These are phyloP conservation scores for Hyperoodon ampullatus DNA, from an alignment of 2,113 vertebrate genomes.

Conservation along the genomic window DNA sequence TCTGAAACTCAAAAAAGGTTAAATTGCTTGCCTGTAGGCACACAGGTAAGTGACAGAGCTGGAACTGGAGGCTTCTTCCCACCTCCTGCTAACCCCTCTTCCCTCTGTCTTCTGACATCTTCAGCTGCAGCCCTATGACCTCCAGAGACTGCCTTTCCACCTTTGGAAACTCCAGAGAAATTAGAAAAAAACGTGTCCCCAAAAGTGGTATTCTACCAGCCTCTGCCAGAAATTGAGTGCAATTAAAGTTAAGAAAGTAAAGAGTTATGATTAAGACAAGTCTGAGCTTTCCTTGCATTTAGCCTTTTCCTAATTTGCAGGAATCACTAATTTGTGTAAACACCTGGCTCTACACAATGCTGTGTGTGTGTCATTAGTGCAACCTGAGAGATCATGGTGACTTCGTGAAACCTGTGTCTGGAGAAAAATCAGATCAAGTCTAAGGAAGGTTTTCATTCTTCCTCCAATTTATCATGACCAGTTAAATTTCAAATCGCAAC, in stretches of 20 bases:
- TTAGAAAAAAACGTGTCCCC: background rate
- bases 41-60: background rate
- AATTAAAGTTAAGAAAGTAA: background rate
- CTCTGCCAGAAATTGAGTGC: background rate
- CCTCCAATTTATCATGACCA: background rate
- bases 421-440: background rate
- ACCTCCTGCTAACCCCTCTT: background rate
- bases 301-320: background rate
- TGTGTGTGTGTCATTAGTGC: background rate
- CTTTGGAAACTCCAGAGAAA: background rate
- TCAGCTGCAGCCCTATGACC: background rate
- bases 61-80: background rate
- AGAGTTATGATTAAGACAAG: background rate
- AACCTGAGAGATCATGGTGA: background rate
- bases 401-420: background rate
- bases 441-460: background rate
- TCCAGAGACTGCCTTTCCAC: background rate
- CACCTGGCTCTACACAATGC: background rate
- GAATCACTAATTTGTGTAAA: background rate
- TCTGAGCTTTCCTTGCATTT: background rate
- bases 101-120: background rate
- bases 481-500: background rate
- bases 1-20: background rate
- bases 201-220: too few species aligned
- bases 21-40: background rate